Conservation (phyloP, 2,797 vertebrate genomes). For the Coluber constrictor region DNA sequence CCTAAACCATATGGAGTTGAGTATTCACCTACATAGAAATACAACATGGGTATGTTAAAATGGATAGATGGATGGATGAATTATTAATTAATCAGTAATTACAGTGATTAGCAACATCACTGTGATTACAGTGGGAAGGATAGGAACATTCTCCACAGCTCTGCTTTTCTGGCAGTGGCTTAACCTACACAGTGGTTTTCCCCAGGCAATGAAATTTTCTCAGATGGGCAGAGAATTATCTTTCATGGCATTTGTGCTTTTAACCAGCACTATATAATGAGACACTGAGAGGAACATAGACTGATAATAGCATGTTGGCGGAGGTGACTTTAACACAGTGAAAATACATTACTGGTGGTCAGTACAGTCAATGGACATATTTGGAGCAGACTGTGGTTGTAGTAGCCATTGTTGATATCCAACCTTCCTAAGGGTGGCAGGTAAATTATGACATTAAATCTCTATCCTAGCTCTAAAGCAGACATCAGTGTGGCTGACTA, state of each 20-base stretch:
- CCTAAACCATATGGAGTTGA: background rate
- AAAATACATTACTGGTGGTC: slow-evolving; percentile 27
- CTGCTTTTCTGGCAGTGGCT: background rate
- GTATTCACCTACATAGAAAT: background rate
- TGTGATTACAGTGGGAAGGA: background rate
- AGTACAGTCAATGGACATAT: slow-evolving; percentile 17
- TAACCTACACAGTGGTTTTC: background rate
- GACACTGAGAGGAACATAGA: slow-evolving; percentile 28
- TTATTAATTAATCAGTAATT: background rate
- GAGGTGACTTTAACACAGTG: slow-evolving; percentile 43
- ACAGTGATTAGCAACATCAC: background rate
- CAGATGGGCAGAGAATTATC: background rate
- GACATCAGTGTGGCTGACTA: background rate
- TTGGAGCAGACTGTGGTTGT: slow-evolving; percentile 47
- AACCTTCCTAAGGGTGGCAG: slow-evolving; percentile 22
- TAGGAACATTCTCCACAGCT: background rate
- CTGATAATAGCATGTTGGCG: slow-evolving; percentile 55
- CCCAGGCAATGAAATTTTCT: background rate
- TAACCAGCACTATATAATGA: slow-evolving; percentile 32
- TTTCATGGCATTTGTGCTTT: background rate
- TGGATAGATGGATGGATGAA: background rate
- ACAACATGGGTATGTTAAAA: background rate
- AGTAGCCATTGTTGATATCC: slow-evolving; percentile 44
- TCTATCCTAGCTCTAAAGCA: slow-evolving; percentile 44
- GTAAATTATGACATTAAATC: slow-evolving; percentile 61